Evolutionary conservation across 2,888 invertebrate species (phyloP), one percentile per base, ranked within the genome.

Genomic region (Dascillus cervinus): DNA sequence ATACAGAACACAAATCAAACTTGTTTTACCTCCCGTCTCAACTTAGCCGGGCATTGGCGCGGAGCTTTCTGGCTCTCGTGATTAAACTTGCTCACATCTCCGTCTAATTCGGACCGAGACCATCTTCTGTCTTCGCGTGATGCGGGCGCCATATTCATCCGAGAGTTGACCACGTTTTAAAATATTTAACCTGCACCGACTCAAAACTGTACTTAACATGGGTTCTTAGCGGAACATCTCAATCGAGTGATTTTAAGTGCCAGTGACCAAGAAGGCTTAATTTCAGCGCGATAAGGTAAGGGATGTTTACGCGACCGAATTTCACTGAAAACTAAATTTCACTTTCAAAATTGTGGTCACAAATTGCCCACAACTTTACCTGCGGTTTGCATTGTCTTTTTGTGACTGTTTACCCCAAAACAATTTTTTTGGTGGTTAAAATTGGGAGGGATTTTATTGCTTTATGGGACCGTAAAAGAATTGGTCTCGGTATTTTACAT

Each of bases 101-200:
- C 37, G 44, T 53, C 50, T 41, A 29, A 20, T 26, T 9, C 22
- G 14, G 19, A 13, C 12, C 11, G 32, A 24, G 26, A 15, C 26
- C 25, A 41, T 43, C 25, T 42, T 41, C 37, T 32, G 28, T 50
- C 48, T 41, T 30, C 39, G 34, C 32, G 30, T 20, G 11, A 24
- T 29, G 24, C 32, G 42, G 52, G 42, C 49, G 55, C 54, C 55
- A 58, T 56, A 51, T 53, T 54, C 43, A 37, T 31, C 30, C 30
- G 39, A 19, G 40, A 47, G 46, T 45, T 50, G 50, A 54, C 49
- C 50, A 53, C 43, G 51, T 52, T 51, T 53, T 51, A 47, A 52
- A 55, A 55, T 51, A 51, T 53, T 49, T 53, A 51, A 52, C 53
- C 56, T 52, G 47, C 53, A 44, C 50, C 44, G 46, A 52, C 53